Evolutionary conservation across 2,888 invertebrate species (phyloP), one percentile per base, ranked within the genome.

Genomic region (Perithous albicinctus): DNA sequence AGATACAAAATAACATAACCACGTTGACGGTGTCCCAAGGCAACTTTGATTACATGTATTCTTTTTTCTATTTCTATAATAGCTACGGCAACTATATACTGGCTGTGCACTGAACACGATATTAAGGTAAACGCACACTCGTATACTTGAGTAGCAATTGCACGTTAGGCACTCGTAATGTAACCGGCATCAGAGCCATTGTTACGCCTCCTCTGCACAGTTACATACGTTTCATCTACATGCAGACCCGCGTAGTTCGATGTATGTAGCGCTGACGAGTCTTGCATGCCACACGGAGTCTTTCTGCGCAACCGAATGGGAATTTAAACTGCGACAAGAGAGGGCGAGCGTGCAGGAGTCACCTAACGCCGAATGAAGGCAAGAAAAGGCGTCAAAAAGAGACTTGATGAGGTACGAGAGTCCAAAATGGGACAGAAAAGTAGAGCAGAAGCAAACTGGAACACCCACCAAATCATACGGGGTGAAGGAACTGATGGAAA

Each of bases 311-410:
- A 75, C 69, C 70, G 69, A 80, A 80, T 83, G 73, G 46, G 80
- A 80, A 80, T 83, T 80, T 80, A 77, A 83, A 80, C 61, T 70
- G 77, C 46, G 77, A 15, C 29, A 26, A 10, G 23, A 32, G 66
- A 26, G 66, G 32, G 79, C 77, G 46, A 83, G 77, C 77, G 80
- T 83, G 82, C 82, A 80, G 73, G 64, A 72, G 26, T 1, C 48
- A 20, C 18, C 35, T 20, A 2, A 35, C 32, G 29, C n/a, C 20
- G 32, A 67, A 48, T 48, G 32, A 12, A 51, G 51, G 67, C 0
- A 10, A 46, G 48, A 51, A 67, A 32, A 67, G 46, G 20, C 20
- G 18, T 48, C 48, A 32, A 35, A 51, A 51, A 1, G 48, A 67
- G 67, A 67, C 32, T 32, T 18, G 48, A 67, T 29, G 48, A 48